Conservation (phyloP, 2,797 vertebrate genomes). For the Manis crassicaudata region DNA sequence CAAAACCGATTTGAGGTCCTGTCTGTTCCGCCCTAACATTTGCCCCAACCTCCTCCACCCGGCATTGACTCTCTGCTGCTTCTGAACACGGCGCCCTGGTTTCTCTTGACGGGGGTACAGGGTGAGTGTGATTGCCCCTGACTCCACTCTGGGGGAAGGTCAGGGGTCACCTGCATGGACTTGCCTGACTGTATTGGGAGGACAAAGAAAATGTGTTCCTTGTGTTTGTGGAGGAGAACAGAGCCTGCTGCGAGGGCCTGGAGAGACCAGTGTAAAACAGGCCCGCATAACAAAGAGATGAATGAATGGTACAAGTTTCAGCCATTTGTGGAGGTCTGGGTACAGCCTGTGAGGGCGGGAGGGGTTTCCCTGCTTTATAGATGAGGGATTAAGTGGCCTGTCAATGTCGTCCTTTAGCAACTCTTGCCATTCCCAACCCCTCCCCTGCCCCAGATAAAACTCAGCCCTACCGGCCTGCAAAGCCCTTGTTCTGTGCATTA, state of each 20-base stretch:
- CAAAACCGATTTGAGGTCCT: constrained; percentile 87
- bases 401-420: background rate
- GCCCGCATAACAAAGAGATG: background rate
- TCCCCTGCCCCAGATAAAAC: background rate
- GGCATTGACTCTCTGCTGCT: constrained; percentile 37
- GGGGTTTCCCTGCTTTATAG: background rate
- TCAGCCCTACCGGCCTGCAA: background rate
- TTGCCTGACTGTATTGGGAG: constrained; percentile 41
- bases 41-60: constrained; percentile 71
- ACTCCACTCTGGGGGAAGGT: constrained; percentile 63
- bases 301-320: background rate
- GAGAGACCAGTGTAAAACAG: background rate
- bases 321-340: background rate
- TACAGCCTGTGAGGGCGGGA: background rate
- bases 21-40: constrained; percentile 85
- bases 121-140: constrained; percentile 58
- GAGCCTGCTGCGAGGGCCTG: background rate
- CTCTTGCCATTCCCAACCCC: background rate
- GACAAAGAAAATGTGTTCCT: constrained; percentile 78
- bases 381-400: background rate
- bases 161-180: constrained; percentile 65
- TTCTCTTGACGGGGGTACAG: background rate
- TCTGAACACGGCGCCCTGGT: background rate
- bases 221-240: constrained; percentile 34
- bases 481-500: background rate